phyloP scores from a whole-genome alignment of 2,797 vertebrate species.

The Anguilla marmorata region DNA sequence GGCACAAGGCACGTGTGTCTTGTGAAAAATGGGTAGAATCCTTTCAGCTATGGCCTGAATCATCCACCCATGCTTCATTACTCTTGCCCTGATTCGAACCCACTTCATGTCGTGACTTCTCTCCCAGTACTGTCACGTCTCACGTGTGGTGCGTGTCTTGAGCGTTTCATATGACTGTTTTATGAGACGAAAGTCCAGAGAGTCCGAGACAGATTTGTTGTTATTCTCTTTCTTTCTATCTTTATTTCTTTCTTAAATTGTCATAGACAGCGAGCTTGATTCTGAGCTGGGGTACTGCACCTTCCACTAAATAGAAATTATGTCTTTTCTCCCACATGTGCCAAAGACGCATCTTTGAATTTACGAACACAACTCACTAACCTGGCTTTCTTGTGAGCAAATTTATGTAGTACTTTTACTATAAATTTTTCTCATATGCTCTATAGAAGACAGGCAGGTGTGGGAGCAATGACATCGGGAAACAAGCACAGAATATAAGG shows the following conservation, averaged over 20 bases:
- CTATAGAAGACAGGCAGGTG: neutral
- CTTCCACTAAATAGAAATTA: neutral
- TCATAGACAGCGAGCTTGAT: slow-evolving; percentile 31
- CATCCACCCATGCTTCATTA: neutral
- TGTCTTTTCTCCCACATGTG: neutral
- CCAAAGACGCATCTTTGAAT: neutral
- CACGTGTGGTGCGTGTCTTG: neutral
- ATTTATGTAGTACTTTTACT: neutral
- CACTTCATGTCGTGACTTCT: neutral
- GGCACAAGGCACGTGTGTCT: neutral
- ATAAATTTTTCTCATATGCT: neutral
- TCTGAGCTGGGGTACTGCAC: slow-evolving; percentile 27
- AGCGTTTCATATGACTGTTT: neutral
- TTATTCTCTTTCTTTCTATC: neutral
- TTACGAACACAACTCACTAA: neutral
- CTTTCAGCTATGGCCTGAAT: neutral
- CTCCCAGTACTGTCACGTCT: neutral
- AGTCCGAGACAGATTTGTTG: neutral
- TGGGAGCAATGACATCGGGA: neutral
- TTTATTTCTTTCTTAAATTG: neutral
- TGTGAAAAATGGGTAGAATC: neutral
- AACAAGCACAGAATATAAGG: slow-evolving; percentile 29
- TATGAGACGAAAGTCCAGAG: neutral
- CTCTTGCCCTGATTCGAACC: neutral
- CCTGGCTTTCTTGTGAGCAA: neutral